phyloP scores from a whole-genome alignment of 2,888 invertebrate species.

The Cantharis flavilabris region DNA sequence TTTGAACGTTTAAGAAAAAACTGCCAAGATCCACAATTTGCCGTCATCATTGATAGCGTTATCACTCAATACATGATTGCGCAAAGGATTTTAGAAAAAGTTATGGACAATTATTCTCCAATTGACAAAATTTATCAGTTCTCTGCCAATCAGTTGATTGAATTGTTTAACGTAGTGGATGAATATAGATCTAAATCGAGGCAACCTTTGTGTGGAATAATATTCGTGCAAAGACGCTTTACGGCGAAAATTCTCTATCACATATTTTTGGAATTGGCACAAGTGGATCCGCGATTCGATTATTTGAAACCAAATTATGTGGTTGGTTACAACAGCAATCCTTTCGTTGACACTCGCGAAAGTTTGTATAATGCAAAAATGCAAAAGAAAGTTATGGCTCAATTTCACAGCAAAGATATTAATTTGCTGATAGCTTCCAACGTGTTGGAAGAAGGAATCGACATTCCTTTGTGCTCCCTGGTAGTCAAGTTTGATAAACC shows the following conservation, averaged over 20 bases:
- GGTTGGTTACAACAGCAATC: constrained; percentile 68
- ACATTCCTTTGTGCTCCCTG: constrained; percentile 80
- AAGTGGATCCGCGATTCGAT: constrained; percentile 57
- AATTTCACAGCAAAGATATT: constrained; percentile 62
- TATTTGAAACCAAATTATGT: constrained; percentile 73
- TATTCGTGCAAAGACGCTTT: constrained; percentile 75
- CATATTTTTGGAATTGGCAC: constrained; percentile 61
- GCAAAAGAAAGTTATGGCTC: constrained; percentile 59
- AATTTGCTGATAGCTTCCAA: constrained; percentile 77
- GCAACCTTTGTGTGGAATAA: constrained; percentile 67
- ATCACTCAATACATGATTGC: constrained; percentile 56
- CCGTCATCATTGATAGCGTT: constrained; percentile 45
- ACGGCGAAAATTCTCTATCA: constrained; percentile 78
- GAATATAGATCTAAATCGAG: constrained; percentile 57
- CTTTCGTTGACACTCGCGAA: constrained; percentile 63
- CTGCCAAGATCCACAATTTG: constrained; percentile 51
- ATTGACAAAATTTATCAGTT: constrained; percentile 60
- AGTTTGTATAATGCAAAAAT: constrained; percentile 55
- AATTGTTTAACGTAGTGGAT: constrained; percentile 65
- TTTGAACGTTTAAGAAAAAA: constrained; percentile 65
- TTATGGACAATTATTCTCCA: constrained; percentile 56
- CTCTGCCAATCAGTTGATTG: constrained; percentile 68
- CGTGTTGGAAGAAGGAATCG: constrained; percentile 89
- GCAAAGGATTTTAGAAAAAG: constrained; percentile 58
- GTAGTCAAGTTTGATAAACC: constrained; percentile 77